Evolutionary conservation across 2,113 vertebrate genomes (phyloP).

Genomic region (Hippocampus zosterae): DNA sequence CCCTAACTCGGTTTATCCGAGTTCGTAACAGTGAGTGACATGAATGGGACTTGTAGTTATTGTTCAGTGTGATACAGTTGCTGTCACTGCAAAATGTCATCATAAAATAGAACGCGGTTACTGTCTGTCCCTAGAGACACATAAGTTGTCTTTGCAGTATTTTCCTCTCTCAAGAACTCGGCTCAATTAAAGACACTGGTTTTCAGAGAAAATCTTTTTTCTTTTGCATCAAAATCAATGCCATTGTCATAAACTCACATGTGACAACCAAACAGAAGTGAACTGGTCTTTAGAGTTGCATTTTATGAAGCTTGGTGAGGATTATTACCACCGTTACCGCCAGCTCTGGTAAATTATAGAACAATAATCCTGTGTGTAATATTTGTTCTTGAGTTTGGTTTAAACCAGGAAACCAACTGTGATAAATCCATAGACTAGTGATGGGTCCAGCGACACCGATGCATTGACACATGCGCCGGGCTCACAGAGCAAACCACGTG

Average conservation of each 20-base stretch:
- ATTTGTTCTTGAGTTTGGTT: no score
- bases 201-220: not conserved
- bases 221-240: no score
- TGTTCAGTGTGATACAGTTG: no score
- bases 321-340: not conserved
- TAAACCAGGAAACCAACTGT: not conserved
- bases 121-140: not conserved
- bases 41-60: not conserved
- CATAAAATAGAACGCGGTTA: not conserved
- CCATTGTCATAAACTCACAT: no score
- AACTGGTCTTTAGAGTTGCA: not conserved
- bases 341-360: not conserved
- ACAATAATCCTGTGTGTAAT: no score
- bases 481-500: no score
- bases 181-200: not conserved
- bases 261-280: no score
- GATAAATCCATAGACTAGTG: not conserved
- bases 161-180: not conserved
- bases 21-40: no score
- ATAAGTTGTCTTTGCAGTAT: not conserved
- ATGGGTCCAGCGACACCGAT: no score
- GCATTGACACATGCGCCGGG: no score
- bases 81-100: not conserved
- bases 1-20: no score
- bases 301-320: not conserved